Percentiles rank a stretch among this genome's conserved stretches.
Evolutionary conservation across 2,797 vertebrate genomes (phyloP).

Genomic region (Sebastes wilsoni): DNA sequence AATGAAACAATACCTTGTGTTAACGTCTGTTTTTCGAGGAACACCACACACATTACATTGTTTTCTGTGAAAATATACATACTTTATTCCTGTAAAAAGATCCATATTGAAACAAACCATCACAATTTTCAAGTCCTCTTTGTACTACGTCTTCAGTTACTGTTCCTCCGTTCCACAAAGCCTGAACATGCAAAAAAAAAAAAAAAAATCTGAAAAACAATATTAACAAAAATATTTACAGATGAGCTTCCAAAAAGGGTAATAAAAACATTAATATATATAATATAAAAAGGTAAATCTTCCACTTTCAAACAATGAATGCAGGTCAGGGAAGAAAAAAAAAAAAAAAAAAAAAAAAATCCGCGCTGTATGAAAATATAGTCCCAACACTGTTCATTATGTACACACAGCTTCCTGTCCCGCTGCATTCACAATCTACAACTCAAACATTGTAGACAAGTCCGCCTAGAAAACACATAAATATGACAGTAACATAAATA

Average conservation of each 20-base stretch:
- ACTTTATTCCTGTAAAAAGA: constrained; percentile 89
- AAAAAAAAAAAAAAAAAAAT: not conserved
- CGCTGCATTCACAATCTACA: constrained; percentile 40
- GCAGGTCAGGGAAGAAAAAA: constrained; percentile 63
- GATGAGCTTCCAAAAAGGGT: constrained; percentile 73
- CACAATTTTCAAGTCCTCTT: constrained; percentile 73
- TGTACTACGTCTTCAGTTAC: constrained; percentile 57
- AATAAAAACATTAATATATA: constrained; percentile 79
- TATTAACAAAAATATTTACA: constrained; percentile 82
- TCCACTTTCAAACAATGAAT: constrained; percentile 67
- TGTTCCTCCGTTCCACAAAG: constrained; percentile 58
- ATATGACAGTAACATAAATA: constrained; percentile 74
- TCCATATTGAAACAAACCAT: constrained; percentile 76
- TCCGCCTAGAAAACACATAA: constrained; percentile 43
- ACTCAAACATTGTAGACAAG: constrained; percentile 48
- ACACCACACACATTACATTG: not conserved
- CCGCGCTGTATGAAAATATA: constrained; percentile 73
- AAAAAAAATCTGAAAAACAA: constrained; percentile 70
- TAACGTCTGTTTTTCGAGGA: not conserved
- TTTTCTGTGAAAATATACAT: constrained; percentile 88
- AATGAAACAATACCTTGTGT: not conserved
- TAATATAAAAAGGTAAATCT: constrained; percentile 63
- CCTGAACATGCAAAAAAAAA: constrained; percentile 78
- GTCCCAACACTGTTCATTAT: constrained; percentile 61
- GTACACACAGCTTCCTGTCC: constrained; percentile 51